A percentile compares a stretch with the other conserved stretches of the same genome.
phyloP scores from a whole-genome alignment of 92 coral and sea anemone species.

The Chrysogorgia sp. region DNA sequence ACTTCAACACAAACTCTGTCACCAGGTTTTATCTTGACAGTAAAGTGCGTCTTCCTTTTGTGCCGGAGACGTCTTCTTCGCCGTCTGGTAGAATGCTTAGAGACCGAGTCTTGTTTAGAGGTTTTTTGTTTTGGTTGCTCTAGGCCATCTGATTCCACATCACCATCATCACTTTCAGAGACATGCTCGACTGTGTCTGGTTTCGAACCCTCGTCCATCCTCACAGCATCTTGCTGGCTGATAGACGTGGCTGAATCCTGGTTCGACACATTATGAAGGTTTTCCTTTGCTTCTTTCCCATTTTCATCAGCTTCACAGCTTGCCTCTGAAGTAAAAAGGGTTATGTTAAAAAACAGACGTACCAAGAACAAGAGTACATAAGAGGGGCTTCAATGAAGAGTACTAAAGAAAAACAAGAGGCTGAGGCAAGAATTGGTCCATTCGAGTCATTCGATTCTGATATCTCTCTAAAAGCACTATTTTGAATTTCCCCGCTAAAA shows the following conservation, averaged over 20 bases:
- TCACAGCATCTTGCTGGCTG: neutral
- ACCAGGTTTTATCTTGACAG: conserved; percentile 74
- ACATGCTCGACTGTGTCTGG: conserved; percentile 37
- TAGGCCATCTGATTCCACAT: conserved; percentile 90
- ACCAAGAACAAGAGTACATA: no score
- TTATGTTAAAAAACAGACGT: no score
- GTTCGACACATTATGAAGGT: neutral
- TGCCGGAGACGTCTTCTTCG: conserved; percentile 83
- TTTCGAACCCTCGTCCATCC: conserved; percentile 6
- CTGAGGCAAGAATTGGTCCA: no score
- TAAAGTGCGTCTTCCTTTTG: conserved; percentile 76
- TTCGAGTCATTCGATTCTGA: no score
- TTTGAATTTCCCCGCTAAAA: no score
- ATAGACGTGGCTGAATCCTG: conserved; percentile 11
- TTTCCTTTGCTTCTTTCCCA: neutral
- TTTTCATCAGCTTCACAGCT: neutral
- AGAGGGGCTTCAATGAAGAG: no score
- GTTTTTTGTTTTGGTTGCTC: conserved; percentile 67
- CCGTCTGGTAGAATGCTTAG: conserved; percentile 74
- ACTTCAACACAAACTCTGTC: conserved; percentile 93
- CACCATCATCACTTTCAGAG: conserved; percentile 84
- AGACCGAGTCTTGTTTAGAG: conserved; percentile 70
- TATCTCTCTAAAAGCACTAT: no score
- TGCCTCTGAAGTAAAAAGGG: no score
- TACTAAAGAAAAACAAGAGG: no score